Conservation (phyloP, 2,113 vertebrate genomes). For the Peromyscus maniculatus region DNA sequence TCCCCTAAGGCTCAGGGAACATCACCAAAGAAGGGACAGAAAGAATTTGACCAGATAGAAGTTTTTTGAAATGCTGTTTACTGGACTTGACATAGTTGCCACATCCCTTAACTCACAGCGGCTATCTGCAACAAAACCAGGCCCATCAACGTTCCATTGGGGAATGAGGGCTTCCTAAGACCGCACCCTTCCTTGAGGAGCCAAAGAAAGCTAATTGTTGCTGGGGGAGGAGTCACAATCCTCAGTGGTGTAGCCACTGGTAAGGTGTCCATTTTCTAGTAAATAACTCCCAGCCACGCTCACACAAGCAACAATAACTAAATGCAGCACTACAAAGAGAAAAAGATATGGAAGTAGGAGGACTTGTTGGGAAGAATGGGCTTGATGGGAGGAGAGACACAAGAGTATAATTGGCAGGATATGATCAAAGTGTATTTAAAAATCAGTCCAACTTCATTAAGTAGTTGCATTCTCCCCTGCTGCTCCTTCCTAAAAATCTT, state of each 20-base stretch:
- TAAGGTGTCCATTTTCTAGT: not conserved
- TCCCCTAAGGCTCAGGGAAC: not conserved
- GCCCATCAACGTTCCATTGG: not conserved
- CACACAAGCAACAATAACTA: not conserved
- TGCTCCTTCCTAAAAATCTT: not conserved
- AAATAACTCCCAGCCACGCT: not conserved
- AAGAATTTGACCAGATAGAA: not conserved
- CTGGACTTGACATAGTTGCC: no score
- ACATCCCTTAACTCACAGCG: not conserved
- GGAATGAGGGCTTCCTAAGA: not conserved
- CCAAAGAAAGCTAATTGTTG: not conserved
- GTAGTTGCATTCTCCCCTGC: not conserved
- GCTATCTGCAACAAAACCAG: not conserved
- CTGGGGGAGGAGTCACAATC: not conserved
- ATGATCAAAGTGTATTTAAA: not conserved
- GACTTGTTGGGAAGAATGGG: no score
- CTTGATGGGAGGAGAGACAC: not conserved
- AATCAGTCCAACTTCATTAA: not conserved
- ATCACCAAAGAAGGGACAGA: not conserved
- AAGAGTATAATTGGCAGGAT: not conserved
- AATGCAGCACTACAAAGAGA: not conserved
- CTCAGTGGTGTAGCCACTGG: not conserved
- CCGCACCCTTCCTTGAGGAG: not conserved
- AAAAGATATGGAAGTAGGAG: not conserved
- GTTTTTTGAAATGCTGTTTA: not conserved